phyloP scores from a whole-genome alignment of 1,140 invertebrate genomes.

The Euura lappo region DNA sequence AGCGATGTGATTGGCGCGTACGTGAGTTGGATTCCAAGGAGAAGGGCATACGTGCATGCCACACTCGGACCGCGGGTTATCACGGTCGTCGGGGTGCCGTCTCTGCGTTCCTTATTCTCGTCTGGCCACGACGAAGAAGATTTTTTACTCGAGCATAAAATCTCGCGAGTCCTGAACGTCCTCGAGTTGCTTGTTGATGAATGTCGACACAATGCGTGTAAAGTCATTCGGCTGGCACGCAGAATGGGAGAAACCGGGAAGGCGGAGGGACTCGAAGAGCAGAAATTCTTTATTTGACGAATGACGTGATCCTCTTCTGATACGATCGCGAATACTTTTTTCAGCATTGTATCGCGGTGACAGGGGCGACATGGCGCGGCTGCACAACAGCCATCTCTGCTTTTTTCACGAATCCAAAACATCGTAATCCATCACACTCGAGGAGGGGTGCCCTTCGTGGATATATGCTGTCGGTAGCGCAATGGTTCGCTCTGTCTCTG shows the following conservation, averaged over 20 bases:
- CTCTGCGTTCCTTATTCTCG: neutral
- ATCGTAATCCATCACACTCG: conserved; percentile 31
- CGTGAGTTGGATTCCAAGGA: conserved; percentile 44
- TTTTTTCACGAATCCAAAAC: conserved; percentile 20
- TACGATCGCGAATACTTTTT: conserved; percentile 14
- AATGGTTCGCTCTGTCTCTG: neutral
- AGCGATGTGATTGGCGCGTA: conserved; percentile 50
- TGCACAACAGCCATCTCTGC: neutral
- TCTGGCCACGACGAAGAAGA: neutral
- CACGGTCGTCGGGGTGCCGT: neutral
- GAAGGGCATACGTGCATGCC: conserved; percentile 46
- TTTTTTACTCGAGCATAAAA: no score
- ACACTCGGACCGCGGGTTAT: conserved; percentile 19
- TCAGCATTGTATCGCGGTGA: conserved; percentile 5
- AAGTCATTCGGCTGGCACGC: neutral
- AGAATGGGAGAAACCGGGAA: neutral
- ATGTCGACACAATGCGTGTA: neutral
- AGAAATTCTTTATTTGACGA: conserved; percentile 16
- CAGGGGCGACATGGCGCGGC: neutral
- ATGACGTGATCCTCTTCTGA: conserved; percentile 18
- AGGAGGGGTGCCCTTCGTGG: neutral
- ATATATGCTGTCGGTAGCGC: neutral
- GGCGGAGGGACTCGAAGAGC: neutral
- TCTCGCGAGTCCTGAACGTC: neutral
- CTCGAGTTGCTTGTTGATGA: neutral